Conservation (phyloP, 2,113 vertebrate genomes). For the Anguilla rostrata region DNA sequence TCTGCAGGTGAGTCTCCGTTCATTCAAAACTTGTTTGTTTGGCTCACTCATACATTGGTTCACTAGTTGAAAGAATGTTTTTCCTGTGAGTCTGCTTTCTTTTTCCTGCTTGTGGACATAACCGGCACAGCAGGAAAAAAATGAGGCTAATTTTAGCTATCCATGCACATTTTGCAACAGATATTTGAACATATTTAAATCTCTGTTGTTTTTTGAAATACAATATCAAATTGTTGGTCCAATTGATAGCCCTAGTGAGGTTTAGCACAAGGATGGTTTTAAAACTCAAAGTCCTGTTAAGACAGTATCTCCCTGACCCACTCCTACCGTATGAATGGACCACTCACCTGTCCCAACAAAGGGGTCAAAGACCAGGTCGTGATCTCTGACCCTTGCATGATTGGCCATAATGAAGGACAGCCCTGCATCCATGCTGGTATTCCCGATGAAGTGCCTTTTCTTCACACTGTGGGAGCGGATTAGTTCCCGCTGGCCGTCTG, state of each 20-base stretch:
- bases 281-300: neutral
- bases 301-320: neutral
- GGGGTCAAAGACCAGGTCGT: constrained; percentile 92
- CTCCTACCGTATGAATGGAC: neutral
- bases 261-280: neutral
- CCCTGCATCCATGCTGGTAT: constrained; percentile 94
- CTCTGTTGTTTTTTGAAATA: no score
- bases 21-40: no score
- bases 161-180: no score
- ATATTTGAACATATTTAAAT: no score
- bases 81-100: no score
- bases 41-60: no score
- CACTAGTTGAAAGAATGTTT: no score
- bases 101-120: no score
- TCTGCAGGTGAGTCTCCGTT: no score
- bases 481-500: constrained; percentile 87
- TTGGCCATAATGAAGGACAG: constrained; percentile 97
- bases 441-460: constrained; percentile 90
- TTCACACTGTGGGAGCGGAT: constrained; percentile 89
- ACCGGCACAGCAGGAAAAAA: no score
- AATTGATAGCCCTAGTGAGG: neutral
- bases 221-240: no score
- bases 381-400: constrained; percentile 87
- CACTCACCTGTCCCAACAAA: constrained; percentile 95
- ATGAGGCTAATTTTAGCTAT: no score